Percentiles rank a stretch among this genome's conserved stretches.
Evolutionary conservation across 2,797 vertebrate genomes (phyloP).

Genomic region (Scarus forsteni): DNA sequence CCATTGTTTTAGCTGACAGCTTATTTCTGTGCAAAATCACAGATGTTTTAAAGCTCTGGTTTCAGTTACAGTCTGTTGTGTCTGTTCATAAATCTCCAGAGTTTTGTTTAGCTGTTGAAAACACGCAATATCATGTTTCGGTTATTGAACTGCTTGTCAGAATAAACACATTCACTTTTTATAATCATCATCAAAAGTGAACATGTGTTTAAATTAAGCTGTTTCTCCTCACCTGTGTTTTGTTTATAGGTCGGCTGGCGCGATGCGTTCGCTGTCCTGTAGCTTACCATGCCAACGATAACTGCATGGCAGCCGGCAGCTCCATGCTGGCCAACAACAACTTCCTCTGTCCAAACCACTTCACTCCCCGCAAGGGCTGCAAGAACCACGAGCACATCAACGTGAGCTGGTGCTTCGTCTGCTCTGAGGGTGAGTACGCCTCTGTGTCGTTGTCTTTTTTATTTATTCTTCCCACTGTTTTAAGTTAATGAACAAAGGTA

Average conservation of each 20-base stretch:
- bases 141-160: neutral
- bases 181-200: neutral
- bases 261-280: slow-evolving; percentile 97
- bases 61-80: no score
- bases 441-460: neutral
- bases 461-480: no score
- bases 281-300: slow-evolving; percentile 97
- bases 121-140: no score
- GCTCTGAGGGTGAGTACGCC: slow-evolving; percentile 91
- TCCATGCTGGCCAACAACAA: slow-evolving; percentile 96
- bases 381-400: slow-evolving; percentile 99
- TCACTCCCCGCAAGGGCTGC: slow-evolving; percentile 93
- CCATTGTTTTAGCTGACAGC: no score
- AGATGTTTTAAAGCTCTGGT: no score
- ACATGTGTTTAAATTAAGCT: neutral
- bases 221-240: slow-evolving; percentile 1
- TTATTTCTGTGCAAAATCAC: no score
- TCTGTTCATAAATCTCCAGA: no score
- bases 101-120: no score
- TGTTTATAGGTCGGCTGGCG: slow-evolving; percentile 90
- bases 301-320: slow-evolving; percentile 96
- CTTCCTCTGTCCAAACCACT: slow-evolving; percentile 98
- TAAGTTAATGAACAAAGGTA: no score
- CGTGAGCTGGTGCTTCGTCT: slow-evolving; percentile 99
- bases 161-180: neutral